Evolutionary conservation across 2,113 vertebrate genomes (phyloP).

Genomic region (Merops nubicus): DNA sequence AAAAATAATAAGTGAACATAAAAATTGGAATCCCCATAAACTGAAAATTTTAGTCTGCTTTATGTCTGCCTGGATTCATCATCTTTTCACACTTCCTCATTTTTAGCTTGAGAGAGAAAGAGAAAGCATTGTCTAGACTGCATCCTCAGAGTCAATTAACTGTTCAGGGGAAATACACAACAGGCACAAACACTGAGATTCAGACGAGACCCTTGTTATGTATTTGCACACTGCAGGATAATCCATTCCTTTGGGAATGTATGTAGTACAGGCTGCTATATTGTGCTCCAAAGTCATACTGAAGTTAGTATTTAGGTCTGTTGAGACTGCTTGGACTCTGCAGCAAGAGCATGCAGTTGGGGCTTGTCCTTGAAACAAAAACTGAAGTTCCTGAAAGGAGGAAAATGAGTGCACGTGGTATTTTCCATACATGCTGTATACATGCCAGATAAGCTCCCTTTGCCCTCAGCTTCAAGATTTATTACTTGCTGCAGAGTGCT

Average conservation of each 20-base stretch:
- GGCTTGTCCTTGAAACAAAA: background rate
- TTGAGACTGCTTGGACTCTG: background rate
- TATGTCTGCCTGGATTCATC: background rate
- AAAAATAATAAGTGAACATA: background rate
- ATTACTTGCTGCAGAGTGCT: background rate
- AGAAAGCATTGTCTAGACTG: background rate
- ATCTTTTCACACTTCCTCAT: background rate
- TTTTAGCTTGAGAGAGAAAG: background rate
- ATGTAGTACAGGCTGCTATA: background rate
- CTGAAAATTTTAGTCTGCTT: background rate
- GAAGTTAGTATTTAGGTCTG: background rate
- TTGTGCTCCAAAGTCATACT: background rate
- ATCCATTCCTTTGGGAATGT: background rate
- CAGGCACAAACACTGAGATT: background rate
- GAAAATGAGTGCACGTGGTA: background rate
- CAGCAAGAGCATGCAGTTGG: background rate
- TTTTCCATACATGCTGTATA: background rate
- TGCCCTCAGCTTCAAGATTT: background rate
- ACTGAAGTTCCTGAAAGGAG: background rate
- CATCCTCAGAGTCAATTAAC: background rate
- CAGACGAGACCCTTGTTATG: background rate
- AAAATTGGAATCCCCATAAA: background rate
- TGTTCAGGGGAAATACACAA: background rate
- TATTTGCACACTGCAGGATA: background rate
- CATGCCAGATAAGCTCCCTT: background rate